Evolutionary conservation across 2,113 vertebrate species (phyloP), one percentile per base, ranked within the genome.

Genomic region (Pedetes capensis): DNA sequence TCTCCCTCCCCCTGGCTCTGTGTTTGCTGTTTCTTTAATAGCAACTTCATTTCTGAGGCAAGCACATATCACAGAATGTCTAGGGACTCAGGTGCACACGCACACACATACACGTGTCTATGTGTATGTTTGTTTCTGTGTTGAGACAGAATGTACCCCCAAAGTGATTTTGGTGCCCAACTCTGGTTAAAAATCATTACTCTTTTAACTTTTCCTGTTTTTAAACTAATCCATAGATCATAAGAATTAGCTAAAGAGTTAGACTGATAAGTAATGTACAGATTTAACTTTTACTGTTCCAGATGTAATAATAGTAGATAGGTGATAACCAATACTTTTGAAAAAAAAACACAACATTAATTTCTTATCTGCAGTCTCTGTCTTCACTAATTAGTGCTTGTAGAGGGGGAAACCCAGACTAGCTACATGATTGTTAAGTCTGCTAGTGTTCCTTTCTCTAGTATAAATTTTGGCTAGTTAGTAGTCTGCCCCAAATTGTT

Each of bases 11-110:
- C n/a, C n/a, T 37, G 22, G 14, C 49, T 39, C 17, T n/a, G 29
- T 78, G 0, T 8, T 32, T 44, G 34, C 29, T 39, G 1, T 69
- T 82, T 34, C 39, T 47, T 81, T 68, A 80, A 22, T 47, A 86
- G 66, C 44, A 84, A 11, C 82, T 14, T 32, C 68, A 22, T 88
- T 91, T 95, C 44, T 95, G 66, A 92, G 81, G 16, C 69, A 90
- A 13, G 22, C 13, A 8, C 80, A 3, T 37, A 49, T 80, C 75
- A 51, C 16, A 82, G 39, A 83, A 53, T 91, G 18, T 83, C 8
- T 47, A 55, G 79, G 66, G 42, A 3, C 27, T 84, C 34, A 34
- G 8, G 2, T 63, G n/a, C n/a, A n/a, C n/a, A n/a, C n/a, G n/a
- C n/a, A n/a, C n/a, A n/a, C n/a, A n/a, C n/a, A n/a, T n/a, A n/a